A percentile compares a stretch with the other conserved stretches of the same genome.
Conservation (phyloP, 2,888 invertebrate species). For the Monochamus alternatus region DNA sequence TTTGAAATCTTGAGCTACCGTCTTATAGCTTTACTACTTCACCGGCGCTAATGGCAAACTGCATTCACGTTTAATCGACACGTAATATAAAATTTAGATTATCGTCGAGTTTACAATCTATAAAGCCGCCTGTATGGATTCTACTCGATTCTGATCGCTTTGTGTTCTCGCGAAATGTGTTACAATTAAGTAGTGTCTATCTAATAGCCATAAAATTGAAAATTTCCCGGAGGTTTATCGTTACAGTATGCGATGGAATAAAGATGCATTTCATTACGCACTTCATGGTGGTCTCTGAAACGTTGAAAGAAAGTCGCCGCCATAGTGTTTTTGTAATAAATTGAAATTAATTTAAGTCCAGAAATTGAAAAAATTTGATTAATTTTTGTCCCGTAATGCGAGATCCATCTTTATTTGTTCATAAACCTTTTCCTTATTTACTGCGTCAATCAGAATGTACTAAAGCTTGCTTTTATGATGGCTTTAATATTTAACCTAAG, state of each 20-base stretch:
- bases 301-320: neutral
- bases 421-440: neutral
- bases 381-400: too few relatives aligned
- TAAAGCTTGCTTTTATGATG: neutral
- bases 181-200: constrained; percentile 26
- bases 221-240: constrained; percentile 33
- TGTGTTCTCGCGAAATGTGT: constrained; percentile 16
- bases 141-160: constrained; percentile 14
- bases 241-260: constrained; percentile 9
- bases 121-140: constrained; percentile 27
- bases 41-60: constrained; percentile 5
- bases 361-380: too few relatives aligned
- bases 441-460: neutral
- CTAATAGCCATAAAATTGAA: constrained; percentile 41
- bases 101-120: constrained; percentile 27
- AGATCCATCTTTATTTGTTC: neutral
- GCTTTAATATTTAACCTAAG: neutral
- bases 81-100: constrained; percentile 30
- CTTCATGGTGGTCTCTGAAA: constrained; percentile 27
- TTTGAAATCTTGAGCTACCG: too few relatives aligned
- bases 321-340: constrained; percentile 6
- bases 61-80: constrained; percentile 31
- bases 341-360: neutral
- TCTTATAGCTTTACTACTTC: neutral
- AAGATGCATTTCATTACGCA: constrained; percentile 23